Percentiles rank a stretch among this genome's conserved stretches.
Evolutionary conservation across 2,888 invertebrate species (phyloP).

Genomic region (Aspidapion aeneum): DNA sequence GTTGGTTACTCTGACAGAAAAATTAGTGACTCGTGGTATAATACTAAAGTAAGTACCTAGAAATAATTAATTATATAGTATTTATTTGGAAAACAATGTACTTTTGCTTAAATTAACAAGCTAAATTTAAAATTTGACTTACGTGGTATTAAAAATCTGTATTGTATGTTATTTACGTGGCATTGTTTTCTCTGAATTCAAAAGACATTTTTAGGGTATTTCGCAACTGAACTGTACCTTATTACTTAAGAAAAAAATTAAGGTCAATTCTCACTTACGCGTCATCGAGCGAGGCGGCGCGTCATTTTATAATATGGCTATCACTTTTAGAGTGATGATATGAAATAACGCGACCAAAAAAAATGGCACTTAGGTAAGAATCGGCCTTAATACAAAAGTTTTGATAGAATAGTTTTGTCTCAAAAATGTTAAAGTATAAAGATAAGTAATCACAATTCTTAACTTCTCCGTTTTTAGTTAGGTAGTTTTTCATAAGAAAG

Average conservation of each 20-base stretch:
- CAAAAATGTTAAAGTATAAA: background rate
- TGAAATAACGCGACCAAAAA: background rate
- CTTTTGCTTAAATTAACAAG: background rate
- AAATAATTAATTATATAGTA: background rate
- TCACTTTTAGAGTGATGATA: background rate
- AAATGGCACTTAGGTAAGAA: background rate
- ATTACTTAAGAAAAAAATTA: background rate
- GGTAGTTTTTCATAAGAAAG: background rate
- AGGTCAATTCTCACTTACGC: background rate
- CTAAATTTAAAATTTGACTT: background rate
- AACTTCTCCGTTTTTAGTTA: background rate
- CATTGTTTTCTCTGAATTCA: background rate
- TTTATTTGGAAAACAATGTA: too few species aligned
- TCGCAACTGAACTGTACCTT: background rate
- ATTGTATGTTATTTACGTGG: background rate
- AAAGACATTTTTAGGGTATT: background rate
- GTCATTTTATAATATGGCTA: background rate
- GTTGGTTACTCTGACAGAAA: too few species aligned
- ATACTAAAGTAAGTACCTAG: background rate
- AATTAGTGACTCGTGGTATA: too few species aligned
- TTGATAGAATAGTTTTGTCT: too few species aligned
- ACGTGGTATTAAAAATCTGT: background rate
- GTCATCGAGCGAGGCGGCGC: background rate
- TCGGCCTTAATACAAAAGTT: background rate
- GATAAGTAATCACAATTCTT: background rate